Conservation (phyloP, 2,888 invertebrate genomes). For the Exephanes ischioxanthus region DNA sequence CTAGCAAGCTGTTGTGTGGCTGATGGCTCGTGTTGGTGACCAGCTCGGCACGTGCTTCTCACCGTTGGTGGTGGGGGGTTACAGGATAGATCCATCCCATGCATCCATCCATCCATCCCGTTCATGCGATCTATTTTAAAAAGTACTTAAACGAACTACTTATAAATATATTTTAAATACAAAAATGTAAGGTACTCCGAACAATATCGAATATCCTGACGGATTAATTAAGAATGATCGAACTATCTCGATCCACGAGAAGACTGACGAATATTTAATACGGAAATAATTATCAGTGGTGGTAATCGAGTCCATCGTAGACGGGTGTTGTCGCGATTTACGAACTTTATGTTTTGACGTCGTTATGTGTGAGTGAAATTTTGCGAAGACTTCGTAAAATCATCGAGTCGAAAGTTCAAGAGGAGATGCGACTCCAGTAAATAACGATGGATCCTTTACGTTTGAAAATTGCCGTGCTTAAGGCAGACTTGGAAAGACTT, state of each 20-base stretch:
- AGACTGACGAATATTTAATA: neutral
- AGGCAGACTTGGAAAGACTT: slow-evolving; percentile 20
- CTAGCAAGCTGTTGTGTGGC: too few species aligned
- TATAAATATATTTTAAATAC: too few species aligned
- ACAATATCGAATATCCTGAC: too few species aligned
- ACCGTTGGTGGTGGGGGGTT: too few species aligned
- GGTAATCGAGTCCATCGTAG: neutral
- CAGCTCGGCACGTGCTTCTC: too few species aligned
- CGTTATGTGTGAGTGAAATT: neutral
- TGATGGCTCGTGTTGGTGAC: too few species aligned
- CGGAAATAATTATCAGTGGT: neutral
- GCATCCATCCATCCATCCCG: too few species aligned
- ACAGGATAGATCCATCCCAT: too few species aligned
- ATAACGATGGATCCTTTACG: slow-evolving; percentile 21
- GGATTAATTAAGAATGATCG: neutral
- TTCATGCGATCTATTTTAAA: too few species aligned
- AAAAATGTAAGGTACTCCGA: too few species aligned
- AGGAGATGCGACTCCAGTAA: neutral
- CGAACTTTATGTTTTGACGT: neutral
- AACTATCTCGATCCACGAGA: neutral
- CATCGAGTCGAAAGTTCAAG: neutral
- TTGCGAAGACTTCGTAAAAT: neutral
- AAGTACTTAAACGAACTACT: too few species aligned
- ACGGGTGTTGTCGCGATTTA: neutral
- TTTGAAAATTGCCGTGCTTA: slow-evolving; percentile 1